phyloP scores from a whole-genome alignment of 2,797 vertebrate species.

The Hippoglossus hippoglossus region DNA sequence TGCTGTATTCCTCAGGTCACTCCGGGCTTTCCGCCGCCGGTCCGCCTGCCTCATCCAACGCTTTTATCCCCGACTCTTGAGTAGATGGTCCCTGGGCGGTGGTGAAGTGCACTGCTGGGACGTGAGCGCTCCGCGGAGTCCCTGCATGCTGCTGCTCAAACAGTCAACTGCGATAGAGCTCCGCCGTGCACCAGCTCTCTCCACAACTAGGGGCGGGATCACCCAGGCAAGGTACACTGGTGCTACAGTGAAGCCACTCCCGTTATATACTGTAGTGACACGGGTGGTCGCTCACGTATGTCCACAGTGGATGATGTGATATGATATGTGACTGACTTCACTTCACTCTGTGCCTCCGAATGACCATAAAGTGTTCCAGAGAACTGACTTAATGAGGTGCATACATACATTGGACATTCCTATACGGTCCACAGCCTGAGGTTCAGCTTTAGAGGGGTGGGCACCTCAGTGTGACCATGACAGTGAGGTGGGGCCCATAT shows the following conservation, averaged over 20 bases:
- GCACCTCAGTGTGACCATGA: conserved; percentile 41
- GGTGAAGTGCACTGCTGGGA: conserved; percentile 78
- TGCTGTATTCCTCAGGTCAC: conserved; percentile 73
- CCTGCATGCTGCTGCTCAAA: conserved; percentile 79
- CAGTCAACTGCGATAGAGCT: conserved; percentile 67
- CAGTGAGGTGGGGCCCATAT: conserved; percentile 62
- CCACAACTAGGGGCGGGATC: conserved; percentile 78
- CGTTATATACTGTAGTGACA: conserved; percentile 47
- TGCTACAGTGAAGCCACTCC: conserved; percentile 70
- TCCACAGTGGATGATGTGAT: conserved; percentile 28
- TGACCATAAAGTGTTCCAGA: too few species aligned
- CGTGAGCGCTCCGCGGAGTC: conserved; percentile 78
- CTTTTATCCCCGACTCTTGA: conserved; percentile 75
- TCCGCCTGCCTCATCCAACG: conserved; percentile 82
- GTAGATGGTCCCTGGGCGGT: conserved; percentile 74
- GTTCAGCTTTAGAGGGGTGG: conserved; percentile 14
- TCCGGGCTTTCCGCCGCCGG: conserved; percentile 71
- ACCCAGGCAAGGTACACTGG: conserved; percentile 66
- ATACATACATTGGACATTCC: not conserved
- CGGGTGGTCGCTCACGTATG: conserved; percentile 29
- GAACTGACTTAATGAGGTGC: not conserved
- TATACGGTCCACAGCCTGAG: not conserved
- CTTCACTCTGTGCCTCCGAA: not conserved
- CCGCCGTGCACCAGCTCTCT: conserved; percentile 69
- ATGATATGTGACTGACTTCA: not conserved